Evolutionary conservation across 2,888 invertebrate species (phyloP).

Genomic region (Pollenia amentaria): DNA sequence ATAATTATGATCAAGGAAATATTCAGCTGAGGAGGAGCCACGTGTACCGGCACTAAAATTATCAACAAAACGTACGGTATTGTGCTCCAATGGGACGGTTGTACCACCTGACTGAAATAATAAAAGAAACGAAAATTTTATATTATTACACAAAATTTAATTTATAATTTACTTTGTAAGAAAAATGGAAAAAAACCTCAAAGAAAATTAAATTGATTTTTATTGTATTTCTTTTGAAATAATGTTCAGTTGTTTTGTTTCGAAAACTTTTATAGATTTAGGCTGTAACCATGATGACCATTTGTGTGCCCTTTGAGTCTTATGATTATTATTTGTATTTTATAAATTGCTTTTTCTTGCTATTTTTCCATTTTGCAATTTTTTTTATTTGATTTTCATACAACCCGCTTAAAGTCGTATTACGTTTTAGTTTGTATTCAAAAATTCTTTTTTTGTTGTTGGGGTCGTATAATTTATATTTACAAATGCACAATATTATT

Average conservation of each 20-base stretch:
- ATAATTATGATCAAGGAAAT: constrained; percentile 94
- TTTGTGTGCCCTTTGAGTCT: background rate
- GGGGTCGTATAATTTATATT: constrained; percentile 29
- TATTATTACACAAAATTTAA: background rate
- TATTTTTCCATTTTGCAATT: background rate
- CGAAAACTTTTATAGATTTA: background rate
- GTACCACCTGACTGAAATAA: constrained; percentile 95
- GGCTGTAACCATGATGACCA: constrained; percentile 5
- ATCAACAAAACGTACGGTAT: constrained; percentile 98
- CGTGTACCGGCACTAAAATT: constrained; percentile 99
- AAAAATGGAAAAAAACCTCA: background rate
- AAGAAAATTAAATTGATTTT: background rate
- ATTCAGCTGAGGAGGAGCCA: constrained; percentile 97
- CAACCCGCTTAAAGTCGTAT: background rate
- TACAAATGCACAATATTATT: background rate
- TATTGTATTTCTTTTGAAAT: background rate
- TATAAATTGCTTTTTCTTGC: background rate
- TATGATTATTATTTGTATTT: constrained; percentile 17
- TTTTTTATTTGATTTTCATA: background rate
- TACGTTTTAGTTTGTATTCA: background rate
- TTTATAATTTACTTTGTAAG: background rate
- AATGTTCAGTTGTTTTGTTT: background rate
- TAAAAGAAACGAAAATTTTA: constrained; percentile 18
- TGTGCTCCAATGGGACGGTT: constrained; percentile 97
- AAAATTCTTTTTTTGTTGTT: background rate